Conservation (phyloP, 2,797 vertebrate genomes). For the Natrix natrix region DNA sequence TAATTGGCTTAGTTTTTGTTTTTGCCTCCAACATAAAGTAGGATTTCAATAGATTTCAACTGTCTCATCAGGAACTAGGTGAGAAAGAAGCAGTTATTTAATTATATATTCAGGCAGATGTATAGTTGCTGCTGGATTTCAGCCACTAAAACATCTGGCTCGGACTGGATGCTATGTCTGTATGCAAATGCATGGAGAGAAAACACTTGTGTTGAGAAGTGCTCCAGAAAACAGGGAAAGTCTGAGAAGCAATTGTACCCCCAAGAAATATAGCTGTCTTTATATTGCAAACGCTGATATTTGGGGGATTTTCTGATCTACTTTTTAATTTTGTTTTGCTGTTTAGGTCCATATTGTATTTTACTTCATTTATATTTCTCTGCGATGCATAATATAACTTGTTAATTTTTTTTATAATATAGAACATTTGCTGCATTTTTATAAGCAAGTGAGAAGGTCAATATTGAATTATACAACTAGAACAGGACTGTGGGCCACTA, state of each 20-base stretch:
- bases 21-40: not conserved
- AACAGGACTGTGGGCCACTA: not conserved
- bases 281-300: not conserved
- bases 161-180: not conserved
- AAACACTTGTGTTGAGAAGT: not conserved
- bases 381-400: not conserved
- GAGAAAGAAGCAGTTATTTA: not conserved
- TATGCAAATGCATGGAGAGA: not conserved
- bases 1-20: not conserved
- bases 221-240: not conserved
- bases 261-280: not conserved
- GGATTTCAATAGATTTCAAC: not conserved
- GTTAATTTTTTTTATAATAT: not conserved
- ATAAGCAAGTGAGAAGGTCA: not conserved
- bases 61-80: not conserved
- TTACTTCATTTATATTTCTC: not conserved
- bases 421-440: not conserved
- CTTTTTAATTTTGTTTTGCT: not conserved
- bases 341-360: not conserved
- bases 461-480: not conserved
- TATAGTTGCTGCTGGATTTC: not conserved
- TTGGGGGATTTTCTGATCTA: not conserved
- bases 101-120: not conserved
- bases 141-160: not conserved
- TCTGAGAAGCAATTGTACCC: not conserved